These are phyloP conservation scores for Girardinus metallicus DNA, from an alignment of 2,797 vertebrate genomes.

Conservation along the genomic window DNA sequence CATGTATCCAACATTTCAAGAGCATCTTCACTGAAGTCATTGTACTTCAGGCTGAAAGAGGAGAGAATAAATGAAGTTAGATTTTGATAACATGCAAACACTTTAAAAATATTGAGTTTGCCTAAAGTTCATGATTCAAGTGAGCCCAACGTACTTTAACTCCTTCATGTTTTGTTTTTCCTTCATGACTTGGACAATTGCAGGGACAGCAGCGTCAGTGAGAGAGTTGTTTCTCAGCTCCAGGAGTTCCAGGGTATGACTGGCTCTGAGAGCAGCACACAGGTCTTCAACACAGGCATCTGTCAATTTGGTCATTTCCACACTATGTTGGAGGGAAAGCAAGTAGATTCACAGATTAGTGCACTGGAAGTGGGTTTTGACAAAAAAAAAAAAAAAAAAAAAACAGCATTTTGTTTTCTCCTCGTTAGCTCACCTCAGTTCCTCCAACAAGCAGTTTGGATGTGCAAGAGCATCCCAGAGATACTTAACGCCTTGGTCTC, in stretches of 20 bases:
- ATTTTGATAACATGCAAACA: not conserved
- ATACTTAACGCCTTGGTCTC: conserved; percentile 77
- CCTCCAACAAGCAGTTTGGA: conserved; percentile 80
- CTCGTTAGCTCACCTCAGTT: conserved; percentile 82
- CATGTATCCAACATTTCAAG: conserved; percentile 66
- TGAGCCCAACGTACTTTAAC: conserved; percentile 63
- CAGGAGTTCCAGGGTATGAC: conserved; percentile 78
- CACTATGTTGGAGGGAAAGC: conserved; percentile 57
- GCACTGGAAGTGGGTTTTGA: not conserved
- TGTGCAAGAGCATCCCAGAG: conserved; percentile 82
- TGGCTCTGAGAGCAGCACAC: conserved; percentile 72
- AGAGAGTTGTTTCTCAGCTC: conserved; percentile 87
- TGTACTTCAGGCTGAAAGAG: conserved; percentile 76
- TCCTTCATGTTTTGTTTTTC: conserved; percentile 62
- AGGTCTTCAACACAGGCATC: conserved; percentile 76
- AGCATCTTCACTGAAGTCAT: conserved; percentile 73
- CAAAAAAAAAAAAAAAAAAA: too few relatives aligned
- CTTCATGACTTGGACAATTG: conserved; percentile 65
- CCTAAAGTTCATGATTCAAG: not conserved
- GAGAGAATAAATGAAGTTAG: conserved; percentile 19
- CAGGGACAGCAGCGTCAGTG: conserved; percentile 72
- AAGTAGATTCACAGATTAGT: not conserved
- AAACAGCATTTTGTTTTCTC: not conserved
- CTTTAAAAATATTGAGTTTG: not conserved
- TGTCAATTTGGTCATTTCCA: conserved; percentile 83